Percentiles rank a stretch among this genome's conserved stretches.
Conservation (phyloP, 1,140 invertebrate genomes). For the Andrena cerasifolii region DNA sequence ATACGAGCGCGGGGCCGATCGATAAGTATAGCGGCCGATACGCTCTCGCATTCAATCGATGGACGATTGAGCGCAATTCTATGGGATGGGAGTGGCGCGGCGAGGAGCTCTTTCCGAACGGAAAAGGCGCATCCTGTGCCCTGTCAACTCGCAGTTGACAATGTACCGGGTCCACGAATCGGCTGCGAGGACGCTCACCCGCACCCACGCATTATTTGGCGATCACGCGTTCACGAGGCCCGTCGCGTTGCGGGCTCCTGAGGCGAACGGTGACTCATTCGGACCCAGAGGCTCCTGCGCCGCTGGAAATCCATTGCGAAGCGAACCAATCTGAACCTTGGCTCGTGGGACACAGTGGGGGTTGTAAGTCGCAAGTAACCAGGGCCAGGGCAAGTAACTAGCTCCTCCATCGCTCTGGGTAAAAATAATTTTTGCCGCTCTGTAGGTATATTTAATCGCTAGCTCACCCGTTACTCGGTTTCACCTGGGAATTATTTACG, state of each 20-base stretch:
- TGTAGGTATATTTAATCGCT: too few relatives aligned
- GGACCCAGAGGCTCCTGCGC: too few relatives aligned
- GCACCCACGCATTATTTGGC: constrained; percentile 41
- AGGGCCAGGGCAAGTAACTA: too few relatives aligned
- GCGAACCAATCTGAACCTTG: too few relatives aligned
- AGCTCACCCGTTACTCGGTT: too few relatives aligned
- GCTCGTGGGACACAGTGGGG: too few relatives aligned
- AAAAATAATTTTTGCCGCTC: too few relatives aligned
- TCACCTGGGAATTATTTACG: too few relatives aligned
- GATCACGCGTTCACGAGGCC: neutral
- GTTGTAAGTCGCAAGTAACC: too few relatives aligned
- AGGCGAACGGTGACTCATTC: neutral
- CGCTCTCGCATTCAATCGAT: constrained; percentile 65
- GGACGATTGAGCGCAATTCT: constrained; percentile 68
- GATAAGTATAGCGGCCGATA: constrained; percentile 62
- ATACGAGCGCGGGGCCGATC: constrained; percentile 48
- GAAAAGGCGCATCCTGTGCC: constrained; percentile 70
- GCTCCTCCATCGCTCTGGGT: too few relatives aligned
- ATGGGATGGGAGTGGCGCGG: constrained; percentile 71
- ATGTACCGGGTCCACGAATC: constrained; percentile 57
- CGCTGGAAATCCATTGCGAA: too few relatives aligned
- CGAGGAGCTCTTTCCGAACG: constrained; percentile 60
- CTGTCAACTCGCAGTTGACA: constrained; percentile 72
- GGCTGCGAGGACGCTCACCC: constrained; percentile 23
- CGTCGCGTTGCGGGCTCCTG: neutral